Evolutionary conservation across 2,888 invertebrate species (phyloP).

Genomic region (Callimorpha dominula): DNA sequence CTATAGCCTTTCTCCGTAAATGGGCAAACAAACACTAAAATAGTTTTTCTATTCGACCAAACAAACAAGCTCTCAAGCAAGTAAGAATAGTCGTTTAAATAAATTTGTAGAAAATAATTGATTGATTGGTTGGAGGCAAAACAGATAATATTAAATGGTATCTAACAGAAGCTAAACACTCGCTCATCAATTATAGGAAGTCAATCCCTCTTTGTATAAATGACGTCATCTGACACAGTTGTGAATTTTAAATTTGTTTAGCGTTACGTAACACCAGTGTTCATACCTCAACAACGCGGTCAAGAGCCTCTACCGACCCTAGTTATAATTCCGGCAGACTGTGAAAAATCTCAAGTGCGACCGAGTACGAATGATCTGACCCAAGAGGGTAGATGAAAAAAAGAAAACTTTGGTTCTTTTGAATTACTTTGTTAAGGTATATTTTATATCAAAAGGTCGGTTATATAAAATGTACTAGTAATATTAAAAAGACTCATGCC

Average conservation of each 20-base stretch:
- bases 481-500: background rate
- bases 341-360: conserved; percentile 55
- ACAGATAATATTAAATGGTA: no score
- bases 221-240: conserved; percentile 9
- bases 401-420: conserved; percentile 11
- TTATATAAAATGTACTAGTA: background rate
- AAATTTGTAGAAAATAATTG: no score
- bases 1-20: no score
- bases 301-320: conserved; percentile 58
- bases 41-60: no score
- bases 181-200: background rate
- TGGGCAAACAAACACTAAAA: no score
- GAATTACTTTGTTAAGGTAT: background rate
- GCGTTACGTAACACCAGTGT: conserved; percentile 40
- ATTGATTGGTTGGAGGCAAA: no score
- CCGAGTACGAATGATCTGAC: conserved; percentile 36
- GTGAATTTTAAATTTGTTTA: conserved; percentile 30
- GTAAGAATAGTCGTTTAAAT: no score
- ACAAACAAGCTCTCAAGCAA: no score
- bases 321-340: conserved; percentile 61
- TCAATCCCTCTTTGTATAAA: background rate
- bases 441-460: background rate
- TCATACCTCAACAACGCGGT: conserved; percentile 55
- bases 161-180: no score
- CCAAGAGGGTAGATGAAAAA: conserved; percentile 15